phyloP scores from a whole-genome alignment of 2,113 vertebrate species.

The Chrysochloris asiatica region DNA sequence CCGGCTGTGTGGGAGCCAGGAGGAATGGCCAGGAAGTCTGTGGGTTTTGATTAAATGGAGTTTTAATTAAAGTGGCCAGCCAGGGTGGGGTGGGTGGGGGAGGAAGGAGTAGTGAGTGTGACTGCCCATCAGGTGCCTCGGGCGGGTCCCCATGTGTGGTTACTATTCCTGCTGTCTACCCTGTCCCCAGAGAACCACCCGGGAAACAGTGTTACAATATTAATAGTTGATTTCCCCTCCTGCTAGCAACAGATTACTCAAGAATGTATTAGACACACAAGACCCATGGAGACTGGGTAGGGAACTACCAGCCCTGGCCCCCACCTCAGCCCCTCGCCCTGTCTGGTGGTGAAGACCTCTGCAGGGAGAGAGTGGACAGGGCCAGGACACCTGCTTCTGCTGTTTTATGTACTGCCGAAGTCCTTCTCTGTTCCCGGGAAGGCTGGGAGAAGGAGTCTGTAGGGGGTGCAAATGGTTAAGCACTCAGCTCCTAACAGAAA shows the following conservation, averaged over 20 bases:
- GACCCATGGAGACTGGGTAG: conserved; percentile 64
- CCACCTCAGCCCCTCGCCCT: background rate
- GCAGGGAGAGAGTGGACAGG: background rate
- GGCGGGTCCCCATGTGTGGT: no score
- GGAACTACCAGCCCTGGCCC: conserved; percentile 63
- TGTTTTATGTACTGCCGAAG: background rate
- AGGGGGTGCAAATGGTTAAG: no score
- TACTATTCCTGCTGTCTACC: no score
- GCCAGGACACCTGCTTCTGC: background rate
- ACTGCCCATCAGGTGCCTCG: no score
- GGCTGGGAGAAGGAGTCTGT: background rate
- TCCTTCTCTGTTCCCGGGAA: background rate
- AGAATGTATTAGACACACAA: conserved; percentile 75
- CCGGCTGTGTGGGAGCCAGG: background rate
- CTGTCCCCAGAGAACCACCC: no score
- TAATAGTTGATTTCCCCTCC: conserved; percentile 84
- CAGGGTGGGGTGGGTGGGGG: background rate
- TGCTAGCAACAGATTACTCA: conserved; percentile 82
- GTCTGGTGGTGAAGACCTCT: fast-evolving
- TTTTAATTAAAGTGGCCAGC: conserved; percentile 28
- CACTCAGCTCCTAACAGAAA: no score
- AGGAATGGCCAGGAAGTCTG: background rate
- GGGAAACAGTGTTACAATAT: no score
- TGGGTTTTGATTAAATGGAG: conserved; percentile 27
- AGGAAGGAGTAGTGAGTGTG: background rate